Conservation (phyloP, 2,888 invertebrate genomes). For the Leistus spinibarbis region DNA sequence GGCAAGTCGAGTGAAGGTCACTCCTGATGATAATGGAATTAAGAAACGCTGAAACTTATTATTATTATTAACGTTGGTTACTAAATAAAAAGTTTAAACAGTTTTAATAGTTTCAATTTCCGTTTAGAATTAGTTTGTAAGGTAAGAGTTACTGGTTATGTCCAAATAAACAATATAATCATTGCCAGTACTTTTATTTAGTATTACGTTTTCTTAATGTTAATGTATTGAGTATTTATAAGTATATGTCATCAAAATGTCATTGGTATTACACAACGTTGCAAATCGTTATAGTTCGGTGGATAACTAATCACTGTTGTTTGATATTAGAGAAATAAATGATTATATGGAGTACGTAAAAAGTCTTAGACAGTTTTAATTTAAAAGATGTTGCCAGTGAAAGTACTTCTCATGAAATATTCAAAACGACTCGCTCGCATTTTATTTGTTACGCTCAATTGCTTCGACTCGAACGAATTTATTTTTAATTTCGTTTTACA, state of each 20-base stretch:
- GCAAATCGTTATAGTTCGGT: conserved; percentile 8
- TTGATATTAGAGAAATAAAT: not conserved
- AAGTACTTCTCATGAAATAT: not conserved
- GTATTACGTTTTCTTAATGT: not conserved
- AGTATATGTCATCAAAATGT: conserved; percentile 19
- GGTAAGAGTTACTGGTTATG: conserved; percentile 5
- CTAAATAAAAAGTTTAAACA: too few species aligned
- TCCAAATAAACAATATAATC: conserved; percentile 11
- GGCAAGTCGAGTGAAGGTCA: too few species aligned
- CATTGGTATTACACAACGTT: conserved; percentile 9
- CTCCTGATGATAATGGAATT: too few species aligned
- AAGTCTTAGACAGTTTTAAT: too few species aligned
- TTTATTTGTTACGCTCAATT: not conserved
- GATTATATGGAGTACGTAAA: too few species aligned
- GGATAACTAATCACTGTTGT: conserved; percentile 8
- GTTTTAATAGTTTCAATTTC: not conserved
- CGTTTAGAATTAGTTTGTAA: not conserved
- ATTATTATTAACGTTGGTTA: too few species aligned
- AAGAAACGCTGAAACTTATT: too few species aligned
- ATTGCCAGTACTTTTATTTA: not conserved
- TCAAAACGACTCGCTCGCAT: not conserved
- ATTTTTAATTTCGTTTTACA: not conserved
- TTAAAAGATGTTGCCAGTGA: not conserved
- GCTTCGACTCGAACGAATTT: too few species aligned
- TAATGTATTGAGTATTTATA: not conserved